Conservation (phyloP, 2,113 vertebrate genomes). For the Sisor rabdophorus region DNA sequence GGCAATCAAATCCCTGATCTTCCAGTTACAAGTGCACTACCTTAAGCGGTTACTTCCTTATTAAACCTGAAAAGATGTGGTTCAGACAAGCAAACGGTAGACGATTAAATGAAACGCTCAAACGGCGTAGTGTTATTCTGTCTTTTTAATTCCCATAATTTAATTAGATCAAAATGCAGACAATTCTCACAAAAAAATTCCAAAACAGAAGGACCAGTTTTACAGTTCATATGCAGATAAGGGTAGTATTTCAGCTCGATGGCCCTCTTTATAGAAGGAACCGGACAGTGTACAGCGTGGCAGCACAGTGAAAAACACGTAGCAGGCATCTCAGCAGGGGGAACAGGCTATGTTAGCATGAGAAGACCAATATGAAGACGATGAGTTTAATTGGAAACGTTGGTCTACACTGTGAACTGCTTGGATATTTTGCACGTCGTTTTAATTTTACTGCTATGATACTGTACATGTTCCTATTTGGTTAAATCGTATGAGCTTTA, state of each 20-base stretch:
- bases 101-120: conserved; percentile 35
- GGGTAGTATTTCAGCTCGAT: conserved; percentile 64
- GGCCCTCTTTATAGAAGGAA: conserved; percentile 57
- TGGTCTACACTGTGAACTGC: conserved; percentile 3
- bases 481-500: not conserved
- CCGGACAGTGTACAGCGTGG: conserved; percentile 47
- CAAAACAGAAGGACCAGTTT: conserved; percentile 65
- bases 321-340: conserved; percentile 34
- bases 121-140: conserved; percentile 60
- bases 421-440: not conserved
- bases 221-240: conserved; percentile 79
- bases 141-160: conserved; percentile 83
- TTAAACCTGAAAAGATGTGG: not conserved
- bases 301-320: conserved; percentile 36
- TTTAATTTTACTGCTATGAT: not conserved
- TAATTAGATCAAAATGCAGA: conserved; percentile 73
- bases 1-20: no score
- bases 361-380: conserved; percentile 25
- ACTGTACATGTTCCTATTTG: not conserved
- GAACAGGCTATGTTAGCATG: conserved; percentile 34
- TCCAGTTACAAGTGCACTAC: no score
- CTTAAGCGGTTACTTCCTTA: no score
- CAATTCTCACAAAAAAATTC: conserved; percentile 69
- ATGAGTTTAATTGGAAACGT: conserved; percentile 17
- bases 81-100: no score